Conservation (phyloP, 2,797 vertebrate genomes). For the Esox masquinongy region DNA sequence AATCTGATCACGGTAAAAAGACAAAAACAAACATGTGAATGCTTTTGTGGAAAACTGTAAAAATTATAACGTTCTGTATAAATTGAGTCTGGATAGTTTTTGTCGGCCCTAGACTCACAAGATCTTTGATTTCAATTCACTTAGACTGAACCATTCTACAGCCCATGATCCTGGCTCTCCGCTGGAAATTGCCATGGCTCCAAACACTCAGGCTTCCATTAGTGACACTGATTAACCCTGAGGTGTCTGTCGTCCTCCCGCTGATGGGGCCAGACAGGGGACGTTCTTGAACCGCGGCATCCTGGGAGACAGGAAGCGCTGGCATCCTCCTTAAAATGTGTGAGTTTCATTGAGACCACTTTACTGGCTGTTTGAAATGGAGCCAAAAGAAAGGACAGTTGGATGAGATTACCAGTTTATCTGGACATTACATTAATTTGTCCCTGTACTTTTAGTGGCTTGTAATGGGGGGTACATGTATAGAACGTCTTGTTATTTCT, state of each 20-base stretch:
- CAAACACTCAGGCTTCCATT: conserved; percentile 60
- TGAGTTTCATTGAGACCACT: conserved; percentile 62
- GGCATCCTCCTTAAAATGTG: conserved; percentile 65
- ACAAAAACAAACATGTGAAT: no score
- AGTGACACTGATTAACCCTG: conserved; percentile 73
- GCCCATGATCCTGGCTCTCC: conserved; percentile 46
- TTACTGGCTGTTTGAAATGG: conserved; percentile 64
- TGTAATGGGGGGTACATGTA: no score
- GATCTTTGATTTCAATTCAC: conserved; percentile 58
- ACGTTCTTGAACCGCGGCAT: conserved; percentile 33
- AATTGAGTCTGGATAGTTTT: background rate
- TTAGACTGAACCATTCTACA: conserved; percentile 54
- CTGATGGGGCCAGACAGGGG: conserved; percentile 59
- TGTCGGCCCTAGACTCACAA: conserved; percentile 22
- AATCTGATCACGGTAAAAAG: no score
- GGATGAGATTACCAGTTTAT: conserved; percentile 40
- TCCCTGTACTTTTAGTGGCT: no score
- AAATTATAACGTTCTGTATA: background rate
- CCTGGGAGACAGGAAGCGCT: conserved; percentile 33
- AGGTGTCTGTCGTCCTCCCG: conserved; percentile 38
- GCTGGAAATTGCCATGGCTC: conserved; percentile 58
- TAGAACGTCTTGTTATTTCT: no score
- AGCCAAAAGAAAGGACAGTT: conserved; percentile 29
- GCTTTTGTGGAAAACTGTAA: no score
- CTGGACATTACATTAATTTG: no score